Evolutionary conservation across 1,140 invertebrate genomes (phyloP).

Genomic region (Cherax quadricarinatus): DNA sequence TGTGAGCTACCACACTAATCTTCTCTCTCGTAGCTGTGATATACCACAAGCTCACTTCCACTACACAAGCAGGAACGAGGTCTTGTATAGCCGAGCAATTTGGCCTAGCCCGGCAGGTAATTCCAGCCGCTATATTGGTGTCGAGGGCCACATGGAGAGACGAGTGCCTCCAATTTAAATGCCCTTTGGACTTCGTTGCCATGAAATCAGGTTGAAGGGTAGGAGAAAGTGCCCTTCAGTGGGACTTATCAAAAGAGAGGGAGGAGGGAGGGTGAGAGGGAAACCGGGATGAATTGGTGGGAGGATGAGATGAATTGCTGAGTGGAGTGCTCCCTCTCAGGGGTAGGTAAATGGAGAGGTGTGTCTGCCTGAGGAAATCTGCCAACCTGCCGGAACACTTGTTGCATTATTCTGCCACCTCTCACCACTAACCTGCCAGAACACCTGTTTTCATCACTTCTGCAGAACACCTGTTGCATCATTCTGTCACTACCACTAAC

Average conservation of each 20-base stretch:
- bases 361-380: not conserved
- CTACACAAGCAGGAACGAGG: not conserved
- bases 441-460: too few species aligned
- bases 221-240: not conserved
- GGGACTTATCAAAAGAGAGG: not conserved
- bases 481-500: too few species aligned
- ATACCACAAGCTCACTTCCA: not conserved
- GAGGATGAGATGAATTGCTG: not conserved
- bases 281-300: not conserved
- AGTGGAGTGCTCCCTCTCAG: too few species aligned
- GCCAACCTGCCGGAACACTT: not conserved
- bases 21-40: not conserved
- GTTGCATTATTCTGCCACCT: not conserved
- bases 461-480: too few species aligned
- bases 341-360: not conserved
- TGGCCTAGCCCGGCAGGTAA: not conserved
- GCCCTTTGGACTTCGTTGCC: not conserved
- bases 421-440: too few species aligned
- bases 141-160: not conserved
- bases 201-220: slow-evolving; percentile 8
- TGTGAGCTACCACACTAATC: too few species aligned
- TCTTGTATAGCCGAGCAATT: not conserved
- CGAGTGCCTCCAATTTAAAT: slow-evolving; percentile 3
- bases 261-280: not conserved
- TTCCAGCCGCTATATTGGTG: not conserved